Evolutionary conservation across 2,888 invertebrate genomes (phyloP).

Genomic region (Masnerella sp.): DNA sequence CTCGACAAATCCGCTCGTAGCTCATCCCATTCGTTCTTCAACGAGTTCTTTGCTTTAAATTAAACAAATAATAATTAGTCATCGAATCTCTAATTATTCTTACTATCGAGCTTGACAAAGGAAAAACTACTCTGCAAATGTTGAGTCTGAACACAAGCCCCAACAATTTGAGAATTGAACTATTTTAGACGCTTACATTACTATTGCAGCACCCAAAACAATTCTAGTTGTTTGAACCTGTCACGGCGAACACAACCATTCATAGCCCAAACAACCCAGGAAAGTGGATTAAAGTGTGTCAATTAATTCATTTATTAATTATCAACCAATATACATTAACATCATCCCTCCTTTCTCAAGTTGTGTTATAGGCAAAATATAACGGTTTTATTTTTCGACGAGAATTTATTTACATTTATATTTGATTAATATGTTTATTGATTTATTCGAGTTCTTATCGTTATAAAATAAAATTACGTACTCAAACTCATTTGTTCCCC

Average conservation of each 20-base stretch:
- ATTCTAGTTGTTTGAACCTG: background rate
- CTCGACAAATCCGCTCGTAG: background rate
- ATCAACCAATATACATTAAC: background rate
- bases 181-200: background rate
- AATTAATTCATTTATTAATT: background rate
- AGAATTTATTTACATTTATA: background rate
- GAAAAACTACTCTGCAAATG: background rate
- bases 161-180: background rate
- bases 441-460: background rate
- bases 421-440: background rate
- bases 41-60: background rate
- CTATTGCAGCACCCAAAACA: background rate
- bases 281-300: background rate
- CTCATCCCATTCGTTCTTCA: background rate
- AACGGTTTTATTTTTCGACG: background rate
- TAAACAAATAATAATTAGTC: background rate
- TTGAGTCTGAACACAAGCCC: background rate
- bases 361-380: background rate
- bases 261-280: constrained; percentile 11
- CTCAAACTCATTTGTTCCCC: background rate
- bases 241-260: constrained; percentile 16
- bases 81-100: background rate
- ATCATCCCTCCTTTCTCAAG: background rate
- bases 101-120: background rate
- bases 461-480: background rate